phyloP scores from a whole-genome alignment of 1,140 invertebrate species.

The Papilio aristodemus region DNA sequence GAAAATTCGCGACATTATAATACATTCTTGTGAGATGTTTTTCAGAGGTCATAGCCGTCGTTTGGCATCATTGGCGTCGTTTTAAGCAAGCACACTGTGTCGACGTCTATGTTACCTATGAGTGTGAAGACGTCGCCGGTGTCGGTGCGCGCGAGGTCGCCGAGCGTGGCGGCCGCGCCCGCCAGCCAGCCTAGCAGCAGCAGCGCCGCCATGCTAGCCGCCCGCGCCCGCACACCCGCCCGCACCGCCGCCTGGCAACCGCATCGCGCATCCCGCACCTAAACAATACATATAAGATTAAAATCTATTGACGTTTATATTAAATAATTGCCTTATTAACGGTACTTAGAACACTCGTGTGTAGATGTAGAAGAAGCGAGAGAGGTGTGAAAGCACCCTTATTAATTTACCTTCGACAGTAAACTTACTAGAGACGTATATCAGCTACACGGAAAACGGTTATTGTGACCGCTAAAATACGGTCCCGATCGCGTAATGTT shows the following conservation, averaged over 20 bases:
- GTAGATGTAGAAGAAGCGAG: no score
- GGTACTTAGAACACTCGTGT: no score
- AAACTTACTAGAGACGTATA: not conserved
- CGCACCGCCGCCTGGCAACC: not conserved
- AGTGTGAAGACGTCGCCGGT: slow-evolving; percentile 64
- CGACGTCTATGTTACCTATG: slow-evolving; percentile 45
- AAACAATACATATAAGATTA: not conserved
- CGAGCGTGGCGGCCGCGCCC: slow-evolving; percentile 55
- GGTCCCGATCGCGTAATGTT: slow-evolving; percentile 3
- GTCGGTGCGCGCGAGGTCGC: slow-evolving; percentile 60
- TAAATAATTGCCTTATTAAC: no score
- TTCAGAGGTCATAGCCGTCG: no score
- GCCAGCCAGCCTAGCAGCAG: slow-evolving; percentile 56
- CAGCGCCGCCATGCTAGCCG: slow-evolving; percentile 64
- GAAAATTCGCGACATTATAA: no score
- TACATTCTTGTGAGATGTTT: no score
- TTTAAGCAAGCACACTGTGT: no score
- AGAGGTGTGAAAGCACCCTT: no score
- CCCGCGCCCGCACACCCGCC: slow-evolving; percentile 39
- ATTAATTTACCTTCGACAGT: no score
- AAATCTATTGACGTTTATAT: no score
- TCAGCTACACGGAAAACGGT: not conserved
- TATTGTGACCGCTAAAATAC: slow-evolving; percentile 7
- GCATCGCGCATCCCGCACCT: slow-evolving; percentile 23
- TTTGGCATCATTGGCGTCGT: no score